phyloP scores from a whole-genome alignment of 2,797 vertebrate genomes.

The Vespertilio murinus region DNA sequence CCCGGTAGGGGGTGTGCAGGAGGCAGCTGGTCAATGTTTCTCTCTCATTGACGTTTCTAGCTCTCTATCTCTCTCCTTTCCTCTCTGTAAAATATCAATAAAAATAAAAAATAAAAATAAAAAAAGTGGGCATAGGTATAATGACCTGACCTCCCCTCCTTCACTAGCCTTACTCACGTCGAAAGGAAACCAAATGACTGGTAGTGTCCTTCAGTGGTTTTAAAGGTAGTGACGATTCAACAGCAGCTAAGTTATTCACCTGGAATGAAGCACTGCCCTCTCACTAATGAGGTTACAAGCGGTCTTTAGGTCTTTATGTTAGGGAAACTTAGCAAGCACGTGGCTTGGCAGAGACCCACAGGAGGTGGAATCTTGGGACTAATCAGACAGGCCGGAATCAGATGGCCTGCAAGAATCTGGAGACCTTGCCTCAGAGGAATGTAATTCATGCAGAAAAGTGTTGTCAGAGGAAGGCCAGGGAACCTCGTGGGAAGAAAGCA shows the following conservation, averaged over 20 bases:
- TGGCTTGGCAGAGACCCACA: conserved; percentile 79
- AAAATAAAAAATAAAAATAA: too few relatives aligned
- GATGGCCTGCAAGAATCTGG: conserved; percentile 86
- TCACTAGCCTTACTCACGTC: conserved; percentile 27
- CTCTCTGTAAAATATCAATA: too few relatives aligned
- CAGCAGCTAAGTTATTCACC: conserved; percentile 71
- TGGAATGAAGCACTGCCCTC: conserved; percentile 73
- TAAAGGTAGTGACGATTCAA: conserved; percentile 76
- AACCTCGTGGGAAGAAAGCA: conserved; percentile 87
- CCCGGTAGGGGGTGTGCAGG: too few relatives aligned
- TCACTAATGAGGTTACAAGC: conserved; percentile 83
- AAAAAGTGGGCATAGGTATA: neutral
- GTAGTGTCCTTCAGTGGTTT: conserved; percentile 72
- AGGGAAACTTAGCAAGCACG: conserved; percentile 82
- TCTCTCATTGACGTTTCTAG: too few relatives aligned
- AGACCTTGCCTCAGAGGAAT: conserved; percentile 85
- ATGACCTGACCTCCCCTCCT: conserved; percentile 16
- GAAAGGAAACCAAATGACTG: conserved; percentile 61
- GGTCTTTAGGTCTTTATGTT: conserved; percentile 79
- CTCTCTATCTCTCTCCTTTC: too few relatives aligned
- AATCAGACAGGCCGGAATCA: conserved; percentile 85
- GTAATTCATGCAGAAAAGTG: conserved; percentile 88
- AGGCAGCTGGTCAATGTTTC: too few relatives aligned
- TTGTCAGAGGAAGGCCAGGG: conserved; percentile 82
- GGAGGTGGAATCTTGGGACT: conserved; percentile 79